These are phyloP conservation scores for Malurus elegans DNA, from an alignment of 2,113 vertebrate species.

Conservation along the genomic window DNA sequence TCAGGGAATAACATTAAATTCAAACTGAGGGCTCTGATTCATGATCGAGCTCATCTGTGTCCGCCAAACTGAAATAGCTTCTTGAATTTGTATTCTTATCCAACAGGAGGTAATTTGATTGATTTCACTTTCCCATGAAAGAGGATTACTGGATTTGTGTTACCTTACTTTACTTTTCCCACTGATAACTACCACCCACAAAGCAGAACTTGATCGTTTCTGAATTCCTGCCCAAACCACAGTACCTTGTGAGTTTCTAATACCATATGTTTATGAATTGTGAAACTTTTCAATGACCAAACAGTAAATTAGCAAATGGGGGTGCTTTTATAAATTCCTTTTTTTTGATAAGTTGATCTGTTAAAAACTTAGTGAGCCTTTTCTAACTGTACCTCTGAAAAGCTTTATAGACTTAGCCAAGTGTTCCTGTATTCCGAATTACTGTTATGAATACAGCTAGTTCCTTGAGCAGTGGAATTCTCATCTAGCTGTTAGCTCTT, in stretches of 20 bases:
- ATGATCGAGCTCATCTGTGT: background rate
- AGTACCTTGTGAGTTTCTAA: background rate
- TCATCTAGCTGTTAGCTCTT: background rate
- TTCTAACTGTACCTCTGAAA: background rate
- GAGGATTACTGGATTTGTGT: background rate
- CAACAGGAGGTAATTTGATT: background rate
- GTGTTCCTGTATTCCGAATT: background rate
- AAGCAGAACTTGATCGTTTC: background rate
- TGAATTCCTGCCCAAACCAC: background rate
- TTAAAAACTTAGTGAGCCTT: background rate
- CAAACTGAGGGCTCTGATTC: background rate
- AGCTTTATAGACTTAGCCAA: background rate
- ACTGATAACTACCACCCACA: background rate
- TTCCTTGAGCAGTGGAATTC: background rate
- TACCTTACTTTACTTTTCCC: background rate
- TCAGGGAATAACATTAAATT: background rate
- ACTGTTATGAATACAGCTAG: background rate
- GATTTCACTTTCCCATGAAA: background rate
- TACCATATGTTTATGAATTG: accelerated
- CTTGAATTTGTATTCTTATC: background rate
- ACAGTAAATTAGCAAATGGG: background rate
- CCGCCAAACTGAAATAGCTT: background rate
- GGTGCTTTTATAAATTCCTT: background rate
- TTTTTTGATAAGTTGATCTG: background rate
- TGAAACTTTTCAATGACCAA: background rate